A percentile compares a stretch with the other conserved stretches of the same genome.
Conservation (phyloP, 1,140 invertebrate species). For the Papilio polytes region DNA sequence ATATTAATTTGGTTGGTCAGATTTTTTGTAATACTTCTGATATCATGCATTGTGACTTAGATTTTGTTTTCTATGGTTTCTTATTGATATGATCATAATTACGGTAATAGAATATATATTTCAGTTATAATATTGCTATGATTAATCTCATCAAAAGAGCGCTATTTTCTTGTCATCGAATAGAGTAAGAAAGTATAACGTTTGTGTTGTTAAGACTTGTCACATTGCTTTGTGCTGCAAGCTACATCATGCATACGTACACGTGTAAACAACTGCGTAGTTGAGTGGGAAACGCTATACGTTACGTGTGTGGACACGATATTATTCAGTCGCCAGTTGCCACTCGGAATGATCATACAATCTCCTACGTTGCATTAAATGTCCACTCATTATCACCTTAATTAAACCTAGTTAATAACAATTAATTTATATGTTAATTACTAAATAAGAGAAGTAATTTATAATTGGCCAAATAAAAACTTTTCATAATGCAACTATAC, state of each 20-base stretch:
- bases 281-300: slow-evolving; percentile 48
- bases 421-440: background rate
- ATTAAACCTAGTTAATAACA: background rate
- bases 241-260: slow-evolving; percentile 14
- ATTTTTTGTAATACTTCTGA: slow-evolving; percentile 15
- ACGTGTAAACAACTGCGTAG: slow-evolving; percentile 52
- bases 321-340: background rate
- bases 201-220: background rate
- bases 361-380: background rate
- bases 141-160: background rate
- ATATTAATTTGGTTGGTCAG: slow-evolving; percentile 3
- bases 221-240: background rate
- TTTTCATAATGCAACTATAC: background rate
- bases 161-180: background rate
- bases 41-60: background rate
- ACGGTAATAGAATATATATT: background rate
- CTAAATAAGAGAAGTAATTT: background rate
- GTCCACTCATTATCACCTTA: background rate
- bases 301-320: slow-evolving; percentile 27
- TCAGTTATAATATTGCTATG: background rate
- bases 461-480: background rate
- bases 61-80: background rate
- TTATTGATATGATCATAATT: slow-evolving; percentile 8
- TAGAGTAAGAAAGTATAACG: background rate
- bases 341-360: slow-evolving; percentile 25